Evolutionary conservation across 2,113 vertebrate genomes (phyloP), one percentile per base, ranked within the genome.

Genomic region (Galemys pyrenaicus): DNA sequence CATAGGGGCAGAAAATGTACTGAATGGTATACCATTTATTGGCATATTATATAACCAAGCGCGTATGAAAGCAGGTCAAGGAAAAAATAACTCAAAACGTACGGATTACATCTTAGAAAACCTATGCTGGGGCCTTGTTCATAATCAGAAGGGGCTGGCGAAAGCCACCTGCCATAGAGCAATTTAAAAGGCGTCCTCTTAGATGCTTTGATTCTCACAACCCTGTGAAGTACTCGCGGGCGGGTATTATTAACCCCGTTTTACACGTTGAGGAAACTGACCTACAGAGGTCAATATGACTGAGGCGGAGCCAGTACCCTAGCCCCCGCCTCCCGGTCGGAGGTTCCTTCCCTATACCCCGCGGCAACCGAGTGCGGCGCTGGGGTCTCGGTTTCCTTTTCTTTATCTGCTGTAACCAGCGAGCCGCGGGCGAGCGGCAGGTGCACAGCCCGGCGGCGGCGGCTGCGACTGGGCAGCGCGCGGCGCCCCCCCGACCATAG

Each of bases 151-250:
- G n/a, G 58, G 19, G 46, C 15, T 62, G 51, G 68, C 89, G 35
- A 64, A 80, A 85, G 62, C 35, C 73, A 41, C 32, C 39, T 24
- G 83, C 56, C 93, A 24, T 39, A 35, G 22, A 54, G 41, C 37
- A 64, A 20, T 95, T 91, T 79, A 77, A 91, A 49, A 93, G 77
- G 96, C 60, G 89, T 96, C 87, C 65, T 89, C 79, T 6, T 22
- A n/a, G 41, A 19, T 30, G 32, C 51, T 79, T 94, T 85, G 85
- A 51, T 44, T 92, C 30, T 84, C 75, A 67, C n/a, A 41, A 41
- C 28, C 35, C 70, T 12, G 77, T 15, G 37, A 60, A 71, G 70
- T 5, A 54, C 16, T 22, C 64, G 11, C 39, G 0, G 70, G 82
- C n/a, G 91, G 62, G 51, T 70, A 46, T 91, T n/a, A 65, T 73